Conservation (phyloP, 2,888 invertebrate species). For the Lycophotia porphyrea region DNA sequence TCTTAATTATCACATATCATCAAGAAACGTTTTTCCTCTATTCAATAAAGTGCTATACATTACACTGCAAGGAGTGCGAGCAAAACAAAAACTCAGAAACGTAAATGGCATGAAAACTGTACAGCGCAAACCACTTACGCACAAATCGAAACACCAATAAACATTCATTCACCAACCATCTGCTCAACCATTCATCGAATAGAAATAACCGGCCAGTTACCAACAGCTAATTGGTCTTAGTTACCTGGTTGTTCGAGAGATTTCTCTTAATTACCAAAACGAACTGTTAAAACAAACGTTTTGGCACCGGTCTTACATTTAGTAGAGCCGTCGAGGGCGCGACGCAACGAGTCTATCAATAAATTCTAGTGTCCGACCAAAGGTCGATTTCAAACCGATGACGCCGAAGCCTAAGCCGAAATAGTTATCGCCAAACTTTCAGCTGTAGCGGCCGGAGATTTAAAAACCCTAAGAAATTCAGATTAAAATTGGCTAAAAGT, state of each 20-base stretch:
- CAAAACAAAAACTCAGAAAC: slow-evolving; percentile 11
- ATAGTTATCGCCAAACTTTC: not conserved
- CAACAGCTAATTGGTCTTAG: slow-evolving; percentile 48
- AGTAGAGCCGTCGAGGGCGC: slow-evolving; percentile 22
- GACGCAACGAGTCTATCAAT: slow-evolving; percentile 47
- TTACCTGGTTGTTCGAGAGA: slow-evolving; percentile 50
- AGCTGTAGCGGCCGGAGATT: too few species aligned
- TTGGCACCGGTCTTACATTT: slow-evolving; percentile 52
- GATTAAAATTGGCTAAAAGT: not conserved
- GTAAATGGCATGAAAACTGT: slow-evolving; percentile 1
- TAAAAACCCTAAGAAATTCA: not conserved
- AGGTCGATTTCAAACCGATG: not conserved
- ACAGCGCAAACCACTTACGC: slow-evolving; percentile 24
- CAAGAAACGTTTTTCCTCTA: not conserved
- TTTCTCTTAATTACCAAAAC: slow-evolving; percentile 61
- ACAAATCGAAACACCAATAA: slow-evolving; percentile 40
- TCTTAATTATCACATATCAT: too few species aligned
- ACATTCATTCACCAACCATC: slow-evolving; percentile 44
- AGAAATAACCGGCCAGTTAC: slow-evolving; percentile 26
- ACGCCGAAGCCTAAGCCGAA: not conserved
- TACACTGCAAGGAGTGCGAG: not conserved
- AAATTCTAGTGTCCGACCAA: not conserved
- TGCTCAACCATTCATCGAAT: slow-evolving; percentile 30
- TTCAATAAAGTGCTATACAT: not conserved
- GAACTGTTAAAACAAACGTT: slow-evolving; percentile 60